These are phyloP conservation scores for Peromyscus californicus DNA, from an alignment of 2,113 vertebrate genomes.

Conservation along the genomic window DNA sequence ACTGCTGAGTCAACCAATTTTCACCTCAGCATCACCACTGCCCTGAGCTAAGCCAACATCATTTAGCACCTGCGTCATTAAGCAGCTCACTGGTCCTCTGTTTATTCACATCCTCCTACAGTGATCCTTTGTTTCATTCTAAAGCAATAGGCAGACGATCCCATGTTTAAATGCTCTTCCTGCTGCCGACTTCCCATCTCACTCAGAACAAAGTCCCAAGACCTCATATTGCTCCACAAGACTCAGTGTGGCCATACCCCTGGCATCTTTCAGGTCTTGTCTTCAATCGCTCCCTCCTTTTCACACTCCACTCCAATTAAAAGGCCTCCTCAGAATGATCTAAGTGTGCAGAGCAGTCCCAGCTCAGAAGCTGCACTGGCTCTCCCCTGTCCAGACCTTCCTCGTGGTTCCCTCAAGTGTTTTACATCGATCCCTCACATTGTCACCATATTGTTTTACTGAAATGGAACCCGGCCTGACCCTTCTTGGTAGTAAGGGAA, in stretches of 20 bases:
- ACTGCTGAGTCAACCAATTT: not conserved
- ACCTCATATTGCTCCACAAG: not conserved
- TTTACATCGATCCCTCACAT: not conserved
- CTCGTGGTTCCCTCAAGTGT: not conserved
- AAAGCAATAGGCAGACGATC: not conserved
- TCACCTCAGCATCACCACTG: not conserved
- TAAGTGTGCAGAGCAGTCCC: not conserved
- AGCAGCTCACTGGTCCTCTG: not conserved
- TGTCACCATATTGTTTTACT: not conserved
- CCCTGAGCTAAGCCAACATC: not conserved
- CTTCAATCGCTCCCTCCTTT: not conserved
- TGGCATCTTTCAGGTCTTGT: not conserved
- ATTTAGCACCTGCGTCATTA: not conserved
- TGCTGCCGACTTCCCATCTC: not conserved
- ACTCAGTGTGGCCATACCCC: not conserved
- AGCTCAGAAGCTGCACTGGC: not conserved
- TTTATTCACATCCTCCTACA: not conserved
- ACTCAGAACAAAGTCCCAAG: not conserved
- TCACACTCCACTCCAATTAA: not conserved
- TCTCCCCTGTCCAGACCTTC: not conserved
- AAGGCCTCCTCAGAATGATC: not conserved
- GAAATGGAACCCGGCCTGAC: not conserved
- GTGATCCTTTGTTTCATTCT: slow-evolving; percentile 10
- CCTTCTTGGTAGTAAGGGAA: not conserved
- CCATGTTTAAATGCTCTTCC: not conserved